These are phyloP conservation scores for Chelonia mydas DNA, from an alignment of 2,797 vertebrate species.

Conservation along the genomic window DNA sequence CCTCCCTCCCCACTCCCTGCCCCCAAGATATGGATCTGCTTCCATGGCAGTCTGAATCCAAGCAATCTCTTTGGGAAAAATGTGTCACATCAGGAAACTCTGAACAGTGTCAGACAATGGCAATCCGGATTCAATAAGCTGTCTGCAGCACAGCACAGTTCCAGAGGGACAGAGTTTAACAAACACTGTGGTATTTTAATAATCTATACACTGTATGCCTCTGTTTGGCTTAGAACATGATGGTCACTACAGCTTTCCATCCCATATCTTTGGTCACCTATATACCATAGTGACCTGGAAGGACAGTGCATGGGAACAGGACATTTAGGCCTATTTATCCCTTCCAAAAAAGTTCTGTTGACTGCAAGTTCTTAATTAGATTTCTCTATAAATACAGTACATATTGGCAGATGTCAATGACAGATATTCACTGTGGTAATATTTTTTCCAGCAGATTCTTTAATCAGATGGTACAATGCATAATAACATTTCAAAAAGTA, in stretches of 20 bases:
- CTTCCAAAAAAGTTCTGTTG: background rate
- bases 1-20: rapidly evolving
- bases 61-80: background rate
- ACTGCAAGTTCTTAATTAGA: constrained; percentile 36
- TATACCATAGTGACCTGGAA: rapidly evolving
- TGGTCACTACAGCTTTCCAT: background rate
- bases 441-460: constrained; percentile 71
- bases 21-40: background rate
- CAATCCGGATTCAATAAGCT: background rate
- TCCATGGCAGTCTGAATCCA: background rate
- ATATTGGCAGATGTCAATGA: constrained; percentile 72
- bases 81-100: background rate
- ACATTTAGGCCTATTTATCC: rapidly evolving
- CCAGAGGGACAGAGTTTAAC: background rate
- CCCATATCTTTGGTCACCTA: rapidly evolving
- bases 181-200: rapidly evolving
- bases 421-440: constrained; percentile 72
- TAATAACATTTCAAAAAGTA: constrained; percentile 32
- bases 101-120: background rate
- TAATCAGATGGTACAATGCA: constrained; percentile 72
- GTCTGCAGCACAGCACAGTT: background rate
- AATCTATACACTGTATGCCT: rapidly evolving
- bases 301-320: rapidly evolving
- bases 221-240: rapidly evolving
- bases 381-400: constrained; percentile 60